Evolutionary conservation across 2,888 invertebrate species (phyloP).

Genomic region (Perdita meconis): DNA sequence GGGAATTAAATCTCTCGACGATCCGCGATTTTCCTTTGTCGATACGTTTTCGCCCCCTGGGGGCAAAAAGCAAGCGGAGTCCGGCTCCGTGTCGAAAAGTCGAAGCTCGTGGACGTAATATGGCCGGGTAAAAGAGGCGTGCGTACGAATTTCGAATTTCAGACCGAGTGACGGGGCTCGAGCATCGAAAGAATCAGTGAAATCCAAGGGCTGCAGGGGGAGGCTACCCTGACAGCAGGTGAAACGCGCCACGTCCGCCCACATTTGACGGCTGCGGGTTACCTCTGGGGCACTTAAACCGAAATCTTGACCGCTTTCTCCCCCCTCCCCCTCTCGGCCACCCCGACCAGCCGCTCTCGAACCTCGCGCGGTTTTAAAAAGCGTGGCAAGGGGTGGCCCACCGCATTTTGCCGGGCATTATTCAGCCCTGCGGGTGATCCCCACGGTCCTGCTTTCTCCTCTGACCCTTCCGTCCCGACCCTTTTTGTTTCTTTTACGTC

Average conservation of each 20-base stretch:
- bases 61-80: conserved; percentile 6
- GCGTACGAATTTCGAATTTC: conserved; percentile 49
- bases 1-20: conserved; percentile 22
- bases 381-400: conserved; percentile 81
- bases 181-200: conserved; percentile 70
- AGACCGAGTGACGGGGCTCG: conserved; percentile 42
- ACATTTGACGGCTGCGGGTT: conserved; percentile 80
- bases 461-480: conserved; percentile 63
- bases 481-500: conserved; percentile 53
- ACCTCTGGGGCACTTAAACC: conserved; percentile 73
- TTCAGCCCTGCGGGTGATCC: conserved; percentile 81
- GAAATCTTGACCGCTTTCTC: conserved; percentile 70
- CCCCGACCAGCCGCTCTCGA: conserved; percentile 37
- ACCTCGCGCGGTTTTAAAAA: conserved; percentile 70
- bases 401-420: conserved; percentile 81
- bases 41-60: neutral
- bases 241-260: conserved; percentile 77
- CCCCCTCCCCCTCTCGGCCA: conserved; percentile 12
- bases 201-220: conserved; percentile 70
- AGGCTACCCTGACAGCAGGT: conserved; percentile 74
- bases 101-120: conserved; percentile 45
- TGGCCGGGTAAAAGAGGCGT: conserved; percentile 33
- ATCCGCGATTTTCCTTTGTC: conserved; percentile 7
- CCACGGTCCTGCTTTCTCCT: conserved; percentile 72
- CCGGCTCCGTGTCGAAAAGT: neutral